Base-by-base conservation (phyloP, 2,113 vertebrate genomes). In the Phoenicopterus ruber region DNA sequence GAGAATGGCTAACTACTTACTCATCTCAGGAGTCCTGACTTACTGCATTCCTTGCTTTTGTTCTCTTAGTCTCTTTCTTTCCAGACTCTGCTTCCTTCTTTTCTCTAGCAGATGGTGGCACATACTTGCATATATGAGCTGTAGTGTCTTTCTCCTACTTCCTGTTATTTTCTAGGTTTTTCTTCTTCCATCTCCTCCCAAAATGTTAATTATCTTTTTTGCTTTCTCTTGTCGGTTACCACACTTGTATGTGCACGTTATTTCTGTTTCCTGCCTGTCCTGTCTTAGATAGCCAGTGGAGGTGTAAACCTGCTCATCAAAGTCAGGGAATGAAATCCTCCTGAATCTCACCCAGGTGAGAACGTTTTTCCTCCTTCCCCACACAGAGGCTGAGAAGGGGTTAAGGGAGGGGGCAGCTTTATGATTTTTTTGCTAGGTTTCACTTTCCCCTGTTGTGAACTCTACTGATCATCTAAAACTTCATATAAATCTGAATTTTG, bases 21-120 rank as follows among this genome's bases (percentile, higher is more conserved):
- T 94, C 38, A 88, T 86, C 81, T 95, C 62, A 44, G 58, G 85
- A 93, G 81, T 93, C 94, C 82, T 96, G 94, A 96, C 34, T 91
- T 94, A 40, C 87, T 93, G 58, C 94, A 96, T 97, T 96, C 96
- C 78, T 96, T 85, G 61, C 80, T 80, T 95, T 95, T 94, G 90
- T 94, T 95, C 28, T 74, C 16, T 55, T 74, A 13, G 69, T 91
- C 28, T 81, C 26, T 78, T 85, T 88, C 70, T 88, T 93, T 69
- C 66, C 46, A 80, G 28, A 26, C 20, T 69, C 34, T 77, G 34
- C 31, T 96, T 96, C 72, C 63, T 90, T 87, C 91, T 93, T 83
- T 70, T 80, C 55, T 61, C 42, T 83, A n/a, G 54, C 66, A 73
- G 85, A 77, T 17, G 4, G 12, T 87, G 47, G 36, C 58, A 78